Evolutionary conservation across 2,797 vertebrate species (phyloP), one percentile per base, ranked within the genome.

Genomic region (Melanotaenia boesemani): DNA sequence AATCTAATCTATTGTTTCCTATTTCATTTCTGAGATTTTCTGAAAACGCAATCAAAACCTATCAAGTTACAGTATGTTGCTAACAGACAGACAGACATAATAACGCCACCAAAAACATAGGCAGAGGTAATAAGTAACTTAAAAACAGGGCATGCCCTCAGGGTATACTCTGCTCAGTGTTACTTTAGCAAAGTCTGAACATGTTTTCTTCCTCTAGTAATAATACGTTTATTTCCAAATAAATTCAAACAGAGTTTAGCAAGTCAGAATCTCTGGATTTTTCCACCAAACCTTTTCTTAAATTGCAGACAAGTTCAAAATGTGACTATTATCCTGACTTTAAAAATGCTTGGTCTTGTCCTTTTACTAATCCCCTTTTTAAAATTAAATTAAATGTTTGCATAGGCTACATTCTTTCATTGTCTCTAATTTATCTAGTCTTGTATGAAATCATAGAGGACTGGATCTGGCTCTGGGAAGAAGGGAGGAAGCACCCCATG

Each of bases 211-310:
- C 20, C 5, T 4, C 3, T 57, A 30, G 24, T 41, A 60, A 41
- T 67, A 60, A 30, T 34, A 18, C 12, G 10, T 39, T 24, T 65
- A 60, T 56, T 58, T 75, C 1, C 36, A 66, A 28, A 55, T 16
- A 48, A 37, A 28, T n/a, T n/a, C 18, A 24, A 48, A 15, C 1
- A 36, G 1, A 20, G 12, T 41, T 5, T 1, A 26, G 12, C 18
- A 39, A 69, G 11, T 5, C 24, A 16, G 5, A 48, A 48, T 46
- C 22, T 36, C 60, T 12, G 30, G 2, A 16, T 16, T 48, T 28
- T 13, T 28, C 22, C 2, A 12, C 8, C n/a, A n/a, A 18, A 65
- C 12, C 28, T 59, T 11, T 20, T 58, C 16, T n/a, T 36, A 36
- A 58, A n/a, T 18, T 58, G 7, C 30, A 34, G 13, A 32, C 5